phyloP scores from a whole-genome alignment of 2,797 vertebrate genomes.

The Loriculus beryllinus region DNA sequence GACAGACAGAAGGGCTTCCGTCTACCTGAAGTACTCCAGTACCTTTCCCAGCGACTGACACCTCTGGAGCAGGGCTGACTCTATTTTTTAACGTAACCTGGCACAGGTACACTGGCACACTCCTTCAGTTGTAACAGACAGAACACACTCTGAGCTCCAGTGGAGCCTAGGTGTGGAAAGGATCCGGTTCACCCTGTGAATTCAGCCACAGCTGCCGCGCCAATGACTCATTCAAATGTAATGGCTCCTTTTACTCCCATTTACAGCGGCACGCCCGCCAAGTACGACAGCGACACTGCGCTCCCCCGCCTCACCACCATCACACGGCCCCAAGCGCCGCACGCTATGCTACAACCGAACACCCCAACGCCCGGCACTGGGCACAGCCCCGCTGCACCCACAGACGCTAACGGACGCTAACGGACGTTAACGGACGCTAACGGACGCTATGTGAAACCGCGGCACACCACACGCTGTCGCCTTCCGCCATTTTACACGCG shows the following conservation, averaged over 20 bases:
- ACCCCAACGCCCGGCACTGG: too few species aligned
- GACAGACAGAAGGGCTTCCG: neutral
- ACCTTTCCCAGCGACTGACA: neutral
- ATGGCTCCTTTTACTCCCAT: neutral
- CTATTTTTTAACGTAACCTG: neutral
- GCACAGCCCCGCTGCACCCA: neutral
- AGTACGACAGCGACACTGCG: accelerated
- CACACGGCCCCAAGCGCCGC: accelerated
- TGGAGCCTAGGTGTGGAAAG: accelerated
- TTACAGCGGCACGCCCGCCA: accelerated
- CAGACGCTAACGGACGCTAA: neutral
- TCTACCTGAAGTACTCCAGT: neutral
- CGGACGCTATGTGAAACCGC: too few species aligned
- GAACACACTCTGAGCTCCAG: accelerated
- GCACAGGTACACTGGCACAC: neutral
- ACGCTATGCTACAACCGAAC: accelerated
- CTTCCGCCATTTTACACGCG: neutral
- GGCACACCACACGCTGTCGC: neutral
- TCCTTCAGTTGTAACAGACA: accelerated
- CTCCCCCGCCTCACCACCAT: accelerated
- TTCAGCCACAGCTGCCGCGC: accelerated
- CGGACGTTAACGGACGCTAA: too few species aligned
- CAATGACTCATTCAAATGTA: neutral
- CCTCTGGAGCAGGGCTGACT: neutral
- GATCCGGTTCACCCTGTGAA: accelerated